These are phyloP conservation scores for Xenops minutus DNA, from an alignment of 2,797 vertebrate species.

Conservation along the genomic window DNA sequence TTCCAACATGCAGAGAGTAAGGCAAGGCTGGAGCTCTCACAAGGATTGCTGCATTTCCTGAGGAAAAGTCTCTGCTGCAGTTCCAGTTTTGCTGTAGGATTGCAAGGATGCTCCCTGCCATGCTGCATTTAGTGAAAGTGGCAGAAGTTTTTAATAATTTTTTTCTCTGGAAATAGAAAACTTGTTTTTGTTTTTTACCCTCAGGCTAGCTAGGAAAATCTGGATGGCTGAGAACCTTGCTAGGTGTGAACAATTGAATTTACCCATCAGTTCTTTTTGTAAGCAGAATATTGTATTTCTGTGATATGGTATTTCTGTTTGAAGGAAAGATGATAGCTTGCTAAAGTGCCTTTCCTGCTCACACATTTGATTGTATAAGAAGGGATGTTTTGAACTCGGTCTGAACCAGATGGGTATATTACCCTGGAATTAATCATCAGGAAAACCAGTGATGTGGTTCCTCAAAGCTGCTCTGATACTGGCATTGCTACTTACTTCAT, in stretches of 20 bases:
- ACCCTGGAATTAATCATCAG: conserved; percentile 20
- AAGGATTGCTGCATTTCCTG: not conserved
- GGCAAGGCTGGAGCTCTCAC: accelerated
- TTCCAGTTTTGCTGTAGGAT: not conserved
- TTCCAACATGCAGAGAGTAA: not conserved
- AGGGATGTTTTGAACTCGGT: not conserved
- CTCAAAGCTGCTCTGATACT: not conserved
- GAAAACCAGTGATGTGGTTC: not conserved
- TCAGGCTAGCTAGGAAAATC: not conserved
- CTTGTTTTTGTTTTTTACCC: not conserved
- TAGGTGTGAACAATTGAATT: not conserved
- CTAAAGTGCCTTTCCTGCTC: conserved; percentile 12
- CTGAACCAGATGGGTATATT: not conserved
- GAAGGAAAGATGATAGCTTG: conserved; percentile 20
- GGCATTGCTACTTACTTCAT: not conserved
- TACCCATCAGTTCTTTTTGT: not conserved
- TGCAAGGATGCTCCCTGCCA: not conserved
- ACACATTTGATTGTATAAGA: conserved; percentile 3
- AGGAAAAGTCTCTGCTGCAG: not conserved
- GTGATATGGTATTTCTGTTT: not conserved
- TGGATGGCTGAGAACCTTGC: not conserved
- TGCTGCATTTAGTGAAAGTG: not conserved
- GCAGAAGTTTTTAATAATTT: not conserved
- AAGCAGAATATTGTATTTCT: not conserved
- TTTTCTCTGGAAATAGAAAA: not conserved